Conservation (phyloP, 92 coral and sea anemone species). For the Montipora capitata region DNA sequence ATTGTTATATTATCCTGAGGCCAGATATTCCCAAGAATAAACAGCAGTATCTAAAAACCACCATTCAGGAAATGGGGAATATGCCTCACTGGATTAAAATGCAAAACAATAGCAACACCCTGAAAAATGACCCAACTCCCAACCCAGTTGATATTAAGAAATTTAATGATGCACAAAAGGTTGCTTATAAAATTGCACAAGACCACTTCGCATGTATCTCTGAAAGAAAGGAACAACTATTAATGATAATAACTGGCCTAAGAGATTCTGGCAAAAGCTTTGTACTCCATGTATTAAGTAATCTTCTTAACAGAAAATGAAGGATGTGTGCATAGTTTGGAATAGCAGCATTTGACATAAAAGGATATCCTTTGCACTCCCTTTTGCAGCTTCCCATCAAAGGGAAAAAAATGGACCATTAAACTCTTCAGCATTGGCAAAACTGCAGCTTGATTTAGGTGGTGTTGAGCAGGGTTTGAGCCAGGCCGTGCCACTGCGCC, state of each 20-base stretch:
- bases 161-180: neutral
- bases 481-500: neutral
- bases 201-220: slow-evolving; percentile 23
- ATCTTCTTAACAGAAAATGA: slow-evolving; percentile 25
- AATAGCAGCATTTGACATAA: slow-evolving; percentile 64
- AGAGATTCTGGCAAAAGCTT: slow-evolving; percentile 73
- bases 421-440: slow-evolving; percentile 42
- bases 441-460: slow-evolving; percentile 42
- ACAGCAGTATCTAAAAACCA: slow-evolving; percentile 22
- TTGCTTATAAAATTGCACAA: slow-evolving; percentile 56
- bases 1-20: neutral
- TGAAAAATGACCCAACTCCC: neutral
- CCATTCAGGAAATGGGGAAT: slow-evolving; percentile 41
- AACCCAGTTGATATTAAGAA: slow-evolving; percentile 4
- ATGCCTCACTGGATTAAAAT: slow-evolving; percentile 76
- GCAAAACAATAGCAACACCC: slow-evolving; percentile 39
- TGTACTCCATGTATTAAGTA: slow-evolving; percentile 67
- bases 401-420: slow-evolving; percentile 44
- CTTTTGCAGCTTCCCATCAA: slow-evolving; percentile 59
- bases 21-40: neutral
- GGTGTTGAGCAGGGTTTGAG: slow-evolving; percentile 14
- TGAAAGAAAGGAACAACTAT: slow-evolving; percentile 32
- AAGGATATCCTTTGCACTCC: slow-evolving; percentile 58
- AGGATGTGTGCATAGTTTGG: slow-evolving; percentile 68
- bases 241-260: slow-evolving; percentile 11